These are phyloP conservation scores for Patagioenas fasciata DNA, from an alignment of 2,113 vertebrate species.

Conservation along the genomic window DNA sequence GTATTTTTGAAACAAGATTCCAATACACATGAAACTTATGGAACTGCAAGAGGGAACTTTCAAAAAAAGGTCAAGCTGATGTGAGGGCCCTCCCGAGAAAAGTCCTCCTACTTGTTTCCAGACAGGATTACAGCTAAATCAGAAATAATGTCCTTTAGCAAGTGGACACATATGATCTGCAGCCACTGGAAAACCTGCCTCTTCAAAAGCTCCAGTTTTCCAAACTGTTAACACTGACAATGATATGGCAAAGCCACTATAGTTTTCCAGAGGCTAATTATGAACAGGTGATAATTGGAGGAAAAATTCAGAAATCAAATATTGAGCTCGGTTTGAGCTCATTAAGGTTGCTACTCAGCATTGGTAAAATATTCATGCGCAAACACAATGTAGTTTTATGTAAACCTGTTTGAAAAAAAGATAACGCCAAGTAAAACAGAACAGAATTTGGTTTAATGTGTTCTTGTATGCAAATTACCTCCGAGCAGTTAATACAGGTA, in stretches of 20 bases:
- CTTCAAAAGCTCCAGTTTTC: conserved; percentile 39
- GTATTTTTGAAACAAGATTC: neutral
- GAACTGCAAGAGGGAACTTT: neutral
- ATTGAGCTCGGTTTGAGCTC: conserved; percentile 61
- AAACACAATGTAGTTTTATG: conserved; percentile 49
- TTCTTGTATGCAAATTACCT: conserved; percentile 22
- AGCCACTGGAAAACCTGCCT: neutral
- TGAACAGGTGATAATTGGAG: conserved; percentile 66
- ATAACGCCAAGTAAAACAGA: conserved; percentile 35
- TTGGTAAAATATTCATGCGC: conserved; percentile 64
- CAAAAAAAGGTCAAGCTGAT: conserved; percentile 24
- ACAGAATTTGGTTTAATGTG: conserved; percentile 2
- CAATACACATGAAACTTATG: neutral
- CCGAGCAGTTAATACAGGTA: conserved; percentile 27
- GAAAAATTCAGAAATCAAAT: conserved; percentile 66
- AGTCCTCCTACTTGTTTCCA: neutral
- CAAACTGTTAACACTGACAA: conserved; percentile 9
- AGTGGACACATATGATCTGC: neutral
- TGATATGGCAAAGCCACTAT: neutral
- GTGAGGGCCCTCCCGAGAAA: neutral
- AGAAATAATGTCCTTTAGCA: conserved; percentile 12
- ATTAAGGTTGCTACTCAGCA: conserved; percentile 62
- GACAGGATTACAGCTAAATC: neutral
- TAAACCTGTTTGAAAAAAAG: conserved; percentile 39
- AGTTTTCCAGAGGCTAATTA: conserved; percentile 65